A percentile compares a stretch with the other conserved stretches of the same genome.
phyloP scores from a whole-genome alignment of 2,888 invertebrate species.

The Agrotis puta region DNA sequence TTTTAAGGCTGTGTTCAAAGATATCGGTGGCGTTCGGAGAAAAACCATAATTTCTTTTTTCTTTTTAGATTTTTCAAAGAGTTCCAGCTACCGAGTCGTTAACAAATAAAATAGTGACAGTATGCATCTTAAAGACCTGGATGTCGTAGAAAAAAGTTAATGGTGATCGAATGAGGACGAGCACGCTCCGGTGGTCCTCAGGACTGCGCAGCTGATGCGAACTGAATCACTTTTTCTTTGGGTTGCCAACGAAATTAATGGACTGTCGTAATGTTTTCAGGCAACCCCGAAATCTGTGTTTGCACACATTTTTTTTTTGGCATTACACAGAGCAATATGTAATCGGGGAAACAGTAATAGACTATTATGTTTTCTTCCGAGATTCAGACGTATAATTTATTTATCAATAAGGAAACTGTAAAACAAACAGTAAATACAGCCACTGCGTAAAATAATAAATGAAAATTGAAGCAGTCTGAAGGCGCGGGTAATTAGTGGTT shows the following conservation, averaged over 20 bases:
- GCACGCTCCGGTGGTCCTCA: constrained; percentile 69
- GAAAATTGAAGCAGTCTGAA: constrained; percentile 37
- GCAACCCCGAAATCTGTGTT: constrained; percentile 48
- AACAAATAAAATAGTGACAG: constrained; percentile 61
- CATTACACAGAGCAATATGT: constrained; percentile 17
- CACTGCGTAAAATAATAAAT: constrained; percentile 30
- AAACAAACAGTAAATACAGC: constrained; percentile 19
- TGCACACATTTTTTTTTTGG: constrained; percentile 16
- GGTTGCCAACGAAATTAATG: constrained; percentile 71
- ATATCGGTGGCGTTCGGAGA: constrained; percentile 45
- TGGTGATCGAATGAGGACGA: constrained; percentile 79
- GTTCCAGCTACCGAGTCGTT: constrained; percentile 48
- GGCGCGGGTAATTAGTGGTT: constrained; percentile 58
- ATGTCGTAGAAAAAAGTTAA: constrained; percentile 74
- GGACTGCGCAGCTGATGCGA: constrained; percentile 66
- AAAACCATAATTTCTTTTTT: constrained; percentile 24
- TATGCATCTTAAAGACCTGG: constrained; percentile 71
- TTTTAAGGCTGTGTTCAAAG: constrained; percentile 51
- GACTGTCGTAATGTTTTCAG: constrained; percentile 58
- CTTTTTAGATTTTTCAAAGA: constrained; percentile 32
- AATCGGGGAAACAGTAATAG: constrained; percentile 48
- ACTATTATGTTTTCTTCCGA: constrained; percentile 17
- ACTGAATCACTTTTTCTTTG: constrained; percentile 71
- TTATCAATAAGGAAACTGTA: constrained; percentile 51
- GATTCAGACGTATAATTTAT: constrained; percentile 35